These are phyloP conservation scores for Hypena proboscidalis DNA, from an alignment of 2,888 invertebrate species.

Conservation along the genomic window DNA sequence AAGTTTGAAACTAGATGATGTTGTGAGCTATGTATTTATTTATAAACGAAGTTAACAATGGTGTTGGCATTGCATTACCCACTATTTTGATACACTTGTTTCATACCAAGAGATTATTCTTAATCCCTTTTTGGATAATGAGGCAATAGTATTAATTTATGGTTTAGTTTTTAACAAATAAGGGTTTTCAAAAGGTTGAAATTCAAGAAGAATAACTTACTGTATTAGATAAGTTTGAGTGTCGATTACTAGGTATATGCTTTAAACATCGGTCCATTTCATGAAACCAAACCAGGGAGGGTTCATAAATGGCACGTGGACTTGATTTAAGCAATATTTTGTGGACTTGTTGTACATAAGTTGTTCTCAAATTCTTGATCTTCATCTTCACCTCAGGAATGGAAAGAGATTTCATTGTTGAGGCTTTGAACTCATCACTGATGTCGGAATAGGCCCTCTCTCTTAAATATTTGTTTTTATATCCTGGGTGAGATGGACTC, in stretches of 20 bases:
- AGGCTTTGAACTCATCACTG: constrained; percentile 58
- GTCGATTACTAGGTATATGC: constrained; percentile 60
- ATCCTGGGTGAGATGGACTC: constrained; percentile 71
- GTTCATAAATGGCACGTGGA: constrained; percentile 67
- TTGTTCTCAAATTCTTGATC: constrained; percentile 79
- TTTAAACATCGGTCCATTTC: constrained; percentile 75
- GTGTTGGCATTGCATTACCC: no score
- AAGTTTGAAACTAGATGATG: no score
- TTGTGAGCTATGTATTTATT: no score
- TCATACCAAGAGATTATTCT: no score
- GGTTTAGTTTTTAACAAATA: no score
- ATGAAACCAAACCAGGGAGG: constrained; percentile 73
- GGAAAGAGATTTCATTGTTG: constrained; percentile 59
- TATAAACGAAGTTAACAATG: no score
- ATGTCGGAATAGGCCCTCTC: constrained; percentile 69
- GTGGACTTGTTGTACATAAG: constrained; percentile 76
- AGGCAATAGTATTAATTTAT: no score
- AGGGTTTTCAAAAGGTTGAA: no score
- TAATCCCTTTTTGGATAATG: no score
- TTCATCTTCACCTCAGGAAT: constrained; percentile 77
- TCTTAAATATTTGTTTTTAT: constrained; percentile 68
- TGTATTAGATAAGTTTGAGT: constrained; percentile 45
- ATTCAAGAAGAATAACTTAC: no score
- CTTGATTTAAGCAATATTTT: constrained; percentile 74
- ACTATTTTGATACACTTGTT: no score